phyloP scores from a whole-genome alignment of 2,797 vertebrate species.

The Pipistrellus pipistrellus region DNA sequence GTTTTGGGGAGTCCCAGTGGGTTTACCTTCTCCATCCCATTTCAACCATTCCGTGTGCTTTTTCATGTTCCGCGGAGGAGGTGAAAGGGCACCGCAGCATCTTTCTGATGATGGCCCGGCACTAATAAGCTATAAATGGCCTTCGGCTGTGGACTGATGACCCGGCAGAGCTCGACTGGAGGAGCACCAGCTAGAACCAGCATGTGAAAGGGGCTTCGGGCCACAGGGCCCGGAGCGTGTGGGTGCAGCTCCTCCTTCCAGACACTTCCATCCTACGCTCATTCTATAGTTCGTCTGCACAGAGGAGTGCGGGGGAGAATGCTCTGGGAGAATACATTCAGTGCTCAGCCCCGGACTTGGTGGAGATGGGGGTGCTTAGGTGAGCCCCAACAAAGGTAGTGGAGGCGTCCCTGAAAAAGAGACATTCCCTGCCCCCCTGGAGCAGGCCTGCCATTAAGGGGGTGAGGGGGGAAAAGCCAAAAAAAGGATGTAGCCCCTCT shows the following conservation, averaged over 20 bases:
- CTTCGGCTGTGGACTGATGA: not conserved
- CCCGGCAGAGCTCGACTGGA: too few species aligned
- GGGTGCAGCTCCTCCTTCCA: not conserved
- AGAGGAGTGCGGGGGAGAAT: not conserved
- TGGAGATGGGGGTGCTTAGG: not conserved
- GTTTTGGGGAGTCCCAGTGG: not conserved
- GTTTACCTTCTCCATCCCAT: not conserved
- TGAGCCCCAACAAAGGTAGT: not conserved
- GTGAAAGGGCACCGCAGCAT: not conserved
- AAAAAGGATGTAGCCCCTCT: conserved; percentile 16
- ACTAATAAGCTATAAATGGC: not conserved
- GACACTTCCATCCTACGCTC: not conserved
- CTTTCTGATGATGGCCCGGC: not conserved
- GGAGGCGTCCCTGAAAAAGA: not conserved
- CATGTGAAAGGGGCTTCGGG: not conserved
- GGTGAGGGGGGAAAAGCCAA: too few species aligned
- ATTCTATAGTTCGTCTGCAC: not conserved
- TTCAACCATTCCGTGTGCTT: not conserved
- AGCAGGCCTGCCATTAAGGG: not conserved
- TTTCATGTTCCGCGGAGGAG: not conserved
- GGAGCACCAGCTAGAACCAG: not conserved
- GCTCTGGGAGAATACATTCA: not conserved
- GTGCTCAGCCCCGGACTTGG: not conserved
- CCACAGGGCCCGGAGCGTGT: not conserved
- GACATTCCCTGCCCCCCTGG: not conserved